Evolutionary conservation across 1,140 invertebrate genomes (phyloP), one percentile per base, ranked within the genome.

Genomic region (Sesamia nonagrioides): DNA sequence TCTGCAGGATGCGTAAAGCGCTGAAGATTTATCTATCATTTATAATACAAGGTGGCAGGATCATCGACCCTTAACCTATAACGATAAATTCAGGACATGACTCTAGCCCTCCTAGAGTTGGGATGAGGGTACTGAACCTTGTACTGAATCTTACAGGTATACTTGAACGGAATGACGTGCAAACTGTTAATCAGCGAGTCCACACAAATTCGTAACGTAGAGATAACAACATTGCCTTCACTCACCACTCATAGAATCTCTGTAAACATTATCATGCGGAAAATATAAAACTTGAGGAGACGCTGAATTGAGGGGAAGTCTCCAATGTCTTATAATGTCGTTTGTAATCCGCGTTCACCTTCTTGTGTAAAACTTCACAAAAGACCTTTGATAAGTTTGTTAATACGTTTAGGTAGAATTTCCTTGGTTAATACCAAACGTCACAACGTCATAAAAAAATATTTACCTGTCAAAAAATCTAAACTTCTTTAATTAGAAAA

Each of bases 231-330:
- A 69, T 50, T 50, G 21, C 18, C 54, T 27, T 27, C 37, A 48
- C 42, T 50, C 15, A 69, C 42, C 63, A 9, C 33, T 27, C 63
- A 45, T 40, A 50, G 3, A 58, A 50, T 48, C 40, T n/a, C 42
- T 50, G 66, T 42, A 69, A 69, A 69, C 50, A 69, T 69, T 69
- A 69, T 69, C 66, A 69, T 50, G 66, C 66, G 66, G 66, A 69
- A 69, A 42, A 66, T 42, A 11, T 58, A 56, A 58, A 54, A 58
- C 21, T 58, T 58, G 37, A 21, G 18, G 61, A 40, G 60, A 6
- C 61, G 37, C 15, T n/a, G 6, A 66, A 11, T 42, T 42, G n/a
- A 66, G 61, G 42, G 61, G 61, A 63, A n/a, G n/a, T n/a, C n/a
- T n/a, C n/a, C n/a, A 63, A 66, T 66, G 17, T 42, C 61, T 66